phyloP scores from a whole-genome alignment of 2,797 vertebrate species.

The Xerus rutilus region DNA sequence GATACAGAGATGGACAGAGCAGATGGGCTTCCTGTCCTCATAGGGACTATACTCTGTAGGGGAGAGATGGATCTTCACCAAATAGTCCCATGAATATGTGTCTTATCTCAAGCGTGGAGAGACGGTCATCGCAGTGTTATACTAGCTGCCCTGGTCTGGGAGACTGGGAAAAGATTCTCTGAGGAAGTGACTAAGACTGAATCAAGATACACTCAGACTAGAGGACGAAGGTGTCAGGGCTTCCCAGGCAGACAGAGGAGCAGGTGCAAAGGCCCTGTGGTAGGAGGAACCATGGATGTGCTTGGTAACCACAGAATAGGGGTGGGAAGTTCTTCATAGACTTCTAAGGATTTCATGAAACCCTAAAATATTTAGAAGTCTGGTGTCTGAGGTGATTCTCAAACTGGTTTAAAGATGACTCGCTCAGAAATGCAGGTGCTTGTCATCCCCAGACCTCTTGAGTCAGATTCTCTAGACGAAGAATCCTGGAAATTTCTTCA shows the following conservation, averaged over 20 bases:
- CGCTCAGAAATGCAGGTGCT: background rate
- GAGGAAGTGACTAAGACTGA: too few species aligned
- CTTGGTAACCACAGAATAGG: accelerated
- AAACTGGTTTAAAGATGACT: background rate
- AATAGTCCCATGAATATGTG: background rate
- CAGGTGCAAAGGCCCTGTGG: background rate
- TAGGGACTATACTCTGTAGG: accelerated
- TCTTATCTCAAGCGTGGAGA: background rate
- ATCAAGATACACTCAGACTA: background rate
- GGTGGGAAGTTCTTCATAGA: background rate
- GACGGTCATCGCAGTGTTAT: too few species aligned
- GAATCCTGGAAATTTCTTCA: background rate
- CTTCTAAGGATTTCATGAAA: background rate
- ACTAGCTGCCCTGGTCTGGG: background rate
- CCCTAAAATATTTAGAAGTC: background rate
- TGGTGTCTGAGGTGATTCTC: background rate
- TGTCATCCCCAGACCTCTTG: background rate
- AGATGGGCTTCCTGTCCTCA: background rate
- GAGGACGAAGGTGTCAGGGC: background rate
- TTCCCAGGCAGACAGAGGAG: background rate
- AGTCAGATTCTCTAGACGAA: background rate
- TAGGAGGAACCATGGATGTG: background rate
- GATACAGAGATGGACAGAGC: too few species aligned
- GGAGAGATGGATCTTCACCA: background rate
- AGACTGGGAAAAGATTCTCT: background rate